Percentiles rank a stretch among this genome's conserved stretches.
phyloP scores from a whole-genome alignment of 2,888 invertebrate genomes.

The Aspidiotus destructor region DNA sequence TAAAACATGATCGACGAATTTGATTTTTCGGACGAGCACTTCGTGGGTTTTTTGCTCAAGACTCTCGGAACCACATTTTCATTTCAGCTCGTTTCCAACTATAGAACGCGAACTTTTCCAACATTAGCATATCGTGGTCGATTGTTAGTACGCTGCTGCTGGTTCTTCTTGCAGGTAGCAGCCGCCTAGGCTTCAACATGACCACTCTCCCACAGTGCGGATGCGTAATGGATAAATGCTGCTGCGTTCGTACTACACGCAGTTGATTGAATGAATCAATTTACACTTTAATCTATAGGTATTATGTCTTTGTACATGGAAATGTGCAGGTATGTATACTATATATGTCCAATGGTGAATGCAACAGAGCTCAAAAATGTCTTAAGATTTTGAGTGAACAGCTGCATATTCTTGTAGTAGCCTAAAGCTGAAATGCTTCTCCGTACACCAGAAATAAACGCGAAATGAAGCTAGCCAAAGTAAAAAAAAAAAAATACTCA shows the following conservation, averaged over 20 bases:
- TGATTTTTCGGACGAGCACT: no score
- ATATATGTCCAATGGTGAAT: neutral
- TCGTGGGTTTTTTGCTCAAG: no score
- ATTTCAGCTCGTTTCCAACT: neutral
- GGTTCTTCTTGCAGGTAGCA: no score
- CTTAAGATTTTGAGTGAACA: conserved; percentile 22
- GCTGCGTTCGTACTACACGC: conserved; percentile 15
- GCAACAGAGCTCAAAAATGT: conserved; percentile 18
- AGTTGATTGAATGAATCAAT: neutral
- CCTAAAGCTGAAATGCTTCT: neutral
- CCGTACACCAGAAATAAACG: no score
- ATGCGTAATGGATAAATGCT: neutral
- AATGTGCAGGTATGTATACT: neutral
- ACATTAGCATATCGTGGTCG: conserved; percentile 3
- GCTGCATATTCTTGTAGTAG: neutral
- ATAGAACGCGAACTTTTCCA: neutral
- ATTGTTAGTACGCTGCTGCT: no score
- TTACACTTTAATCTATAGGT: no score
- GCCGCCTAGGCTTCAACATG: no score
- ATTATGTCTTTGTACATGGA: neutral
- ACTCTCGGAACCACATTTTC: no score
- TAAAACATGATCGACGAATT: no score
- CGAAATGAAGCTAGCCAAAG: no score
- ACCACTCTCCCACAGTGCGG: neutral
- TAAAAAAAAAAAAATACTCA: no score